Percentiles rank a stretch among this genome's conserved stretches.
Evolutionary conservation across 2,113 vertebrate species (phyloP).

Genomic region (Zosterops lateralis): DNA sequence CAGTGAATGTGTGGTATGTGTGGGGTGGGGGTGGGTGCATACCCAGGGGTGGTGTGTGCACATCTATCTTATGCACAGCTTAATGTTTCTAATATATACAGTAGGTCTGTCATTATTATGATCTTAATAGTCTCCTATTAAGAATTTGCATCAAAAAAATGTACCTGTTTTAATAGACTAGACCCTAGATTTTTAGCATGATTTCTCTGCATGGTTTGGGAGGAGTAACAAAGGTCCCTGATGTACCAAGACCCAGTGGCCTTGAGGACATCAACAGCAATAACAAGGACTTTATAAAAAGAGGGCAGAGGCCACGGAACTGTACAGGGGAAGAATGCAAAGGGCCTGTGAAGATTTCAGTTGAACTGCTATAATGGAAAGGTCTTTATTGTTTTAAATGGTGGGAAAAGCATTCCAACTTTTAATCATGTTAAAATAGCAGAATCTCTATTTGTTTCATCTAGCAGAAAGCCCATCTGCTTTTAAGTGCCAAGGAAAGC

Average conservation of each 20-base stretch:
- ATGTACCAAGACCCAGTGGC: neutral
- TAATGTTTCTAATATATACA: neutral
- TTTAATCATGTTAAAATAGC: neutral
- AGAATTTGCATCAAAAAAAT: neutral
- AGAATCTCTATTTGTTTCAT: neutral
- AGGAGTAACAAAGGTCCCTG: neutral
- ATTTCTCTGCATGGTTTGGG: neutral
- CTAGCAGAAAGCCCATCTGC: neutral
- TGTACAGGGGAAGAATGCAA: neutral
- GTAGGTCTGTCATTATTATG: neutral
- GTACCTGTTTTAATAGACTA: neutral
- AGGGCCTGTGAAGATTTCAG: constrained; percentile 29
- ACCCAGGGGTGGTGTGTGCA: neutral
- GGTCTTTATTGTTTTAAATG: neutral
- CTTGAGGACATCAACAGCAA: neutral
- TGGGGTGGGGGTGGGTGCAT: neutral
- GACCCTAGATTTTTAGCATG: neutral
- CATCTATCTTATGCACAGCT: neutral
- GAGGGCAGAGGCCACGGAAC: neutral
- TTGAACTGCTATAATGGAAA: neutral
- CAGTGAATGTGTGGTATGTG: neutral
- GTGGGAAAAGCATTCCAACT: neutral
- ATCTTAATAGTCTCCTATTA: neutral
- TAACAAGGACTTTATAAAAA: neutral
- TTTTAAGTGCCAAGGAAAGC: neutral